Evolutionary conservation across 2,797 vertebrate species (phyloP).

Genomic region (Catharus ustulatus): DNA sequence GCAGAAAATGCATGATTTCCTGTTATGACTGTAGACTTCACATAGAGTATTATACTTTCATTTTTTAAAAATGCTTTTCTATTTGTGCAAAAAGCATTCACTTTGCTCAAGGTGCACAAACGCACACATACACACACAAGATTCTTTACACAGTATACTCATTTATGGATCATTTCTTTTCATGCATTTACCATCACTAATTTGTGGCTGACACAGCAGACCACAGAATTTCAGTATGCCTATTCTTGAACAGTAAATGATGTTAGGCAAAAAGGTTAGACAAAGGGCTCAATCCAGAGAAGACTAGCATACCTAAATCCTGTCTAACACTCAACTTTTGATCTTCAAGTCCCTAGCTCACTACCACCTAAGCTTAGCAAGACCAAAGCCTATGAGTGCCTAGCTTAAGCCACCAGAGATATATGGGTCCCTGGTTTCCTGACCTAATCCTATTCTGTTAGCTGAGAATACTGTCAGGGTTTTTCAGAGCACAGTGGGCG

Average conservation of each 20-base stretch:
- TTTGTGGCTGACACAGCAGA: not conserved
- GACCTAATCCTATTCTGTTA: not conserved
- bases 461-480: not conserved
- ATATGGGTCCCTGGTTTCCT: not conserved
- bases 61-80: not conserved
- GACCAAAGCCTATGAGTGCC: not conserved
- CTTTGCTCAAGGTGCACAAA: constrained; percentile 22
- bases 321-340: not conserved
- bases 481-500: not conserved
- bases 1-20: constrained; percentile 73
- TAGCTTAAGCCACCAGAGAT: not conserved
- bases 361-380: not conserved
- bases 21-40: constrained; percentile 69
- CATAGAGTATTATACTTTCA: constrained; percentile 1
- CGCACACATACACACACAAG: not conserved
- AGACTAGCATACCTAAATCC: not conserved
- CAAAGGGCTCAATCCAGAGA: not conserved
- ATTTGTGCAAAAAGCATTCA: not conserved
- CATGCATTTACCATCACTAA: not conserved
- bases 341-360: constrained; percentile 26
- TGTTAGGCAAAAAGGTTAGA: constrained; percentile 24
- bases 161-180: constrained; percentile 19
- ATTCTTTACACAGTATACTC: not conserved
- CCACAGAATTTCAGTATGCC: constrained; percentile 50
- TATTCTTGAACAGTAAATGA: constrained; percentile 32